Evolutionary conservation across 2,888 invertebrate species (phyloP).

Genomic region (Hofmannophila pseudospretella): DNA sequence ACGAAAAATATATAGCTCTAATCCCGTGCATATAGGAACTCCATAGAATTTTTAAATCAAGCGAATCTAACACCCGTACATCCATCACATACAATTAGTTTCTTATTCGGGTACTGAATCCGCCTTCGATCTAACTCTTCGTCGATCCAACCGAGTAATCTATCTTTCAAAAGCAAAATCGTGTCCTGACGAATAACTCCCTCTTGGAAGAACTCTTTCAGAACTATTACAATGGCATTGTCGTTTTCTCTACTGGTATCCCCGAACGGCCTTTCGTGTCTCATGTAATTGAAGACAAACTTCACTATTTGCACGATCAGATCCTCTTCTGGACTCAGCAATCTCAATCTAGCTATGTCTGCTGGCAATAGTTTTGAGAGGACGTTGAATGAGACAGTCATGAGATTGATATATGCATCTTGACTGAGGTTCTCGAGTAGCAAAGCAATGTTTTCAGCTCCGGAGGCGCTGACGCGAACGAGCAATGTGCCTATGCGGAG

Average conservation of each 20-base stretch:
- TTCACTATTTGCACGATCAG: constrained; percentile 58
- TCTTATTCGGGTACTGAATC: constrained; percentile 40
- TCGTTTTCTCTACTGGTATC: constrained; percentile 43
- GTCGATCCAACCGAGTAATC: constrained; percentile 44
- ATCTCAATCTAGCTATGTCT: constrained; percentile 50
- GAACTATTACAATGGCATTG: constrained; percentile 48
- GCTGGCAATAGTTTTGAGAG: constrained; percentile 49
- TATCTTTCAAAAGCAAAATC: constrained; percentile 47
- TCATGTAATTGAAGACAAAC: constrained; percentile 64
- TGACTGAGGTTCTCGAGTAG: constrained; percentile 55
- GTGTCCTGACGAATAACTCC: constrained; percentile 55
- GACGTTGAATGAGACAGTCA: constrained; percentile 59
- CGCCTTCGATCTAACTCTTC: constrained; percentile 39
- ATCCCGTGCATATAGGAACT: neutral
- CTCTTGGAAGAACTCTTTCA: constrained; percentile 67
- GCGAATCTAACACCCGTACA: constrained; percentile 54
- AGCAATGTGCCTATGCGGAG: constrained; percentile 52
- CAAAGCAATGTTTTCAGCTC: constrained; percentile 51
- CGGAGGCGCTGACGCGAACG: constrained; percentile 50
- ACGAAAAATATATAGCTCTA: neutral
- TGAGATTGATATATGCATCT: constrained; percentile 53
- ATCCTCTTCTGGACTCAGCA: constrained; percentile 62
- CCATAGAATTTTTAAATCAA: constrained; percentile 12
- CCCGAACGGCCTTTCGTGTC: constrained; percentile 54
- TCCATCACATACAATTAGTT: constrained; percentile 41